A percentile compares a stretch with the other conserved stretches of the same genome.
Evolutionary conservation across 2,113 vertebrate genomes (phyloP).

Genomic region (Coregonus clupeaformis): DNA sequence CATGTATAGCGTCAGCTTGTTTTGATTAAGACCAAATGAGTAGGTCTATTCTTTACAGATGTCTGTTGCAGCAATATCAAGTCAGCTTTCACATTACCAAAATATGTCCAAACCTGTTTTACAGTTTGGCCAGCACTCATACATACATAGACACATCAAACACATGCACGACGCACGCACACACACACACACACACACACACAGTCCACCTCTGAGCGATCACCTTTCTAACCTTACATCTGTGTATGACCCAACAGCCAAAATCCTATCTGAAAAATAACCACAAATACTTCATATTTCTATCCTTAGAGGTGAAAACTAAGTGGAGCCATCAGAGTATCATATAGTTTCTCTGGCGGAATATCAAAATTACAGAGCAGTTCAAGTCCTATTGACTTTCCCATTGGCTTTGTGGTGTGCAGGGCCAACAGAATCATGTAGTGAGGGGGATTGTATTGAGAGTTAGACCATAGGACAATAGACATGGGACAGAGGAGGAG

Average conservation of each 20-base stretch:
- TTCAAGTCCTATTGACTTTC: slow-evolving; percentile 48
- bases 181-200: no score
- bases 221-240: no score
- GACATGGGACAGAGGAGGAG: neutral
- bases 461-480: slow-evolving; percentile 13
- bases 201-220: no score
- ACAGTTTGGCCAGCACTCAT: slow-evolving; percentile 49
- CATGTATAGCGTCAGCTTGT: slow-evolving; percentile 71
- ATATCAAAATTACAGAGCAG: slow-evolving; percentile 43
- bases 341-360: slow-evolving; percentile 20
- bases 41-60: slow-evolving; percentile 75
- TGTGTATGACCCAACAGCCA: no score
- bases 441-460: slow-evolving; percentile 29
- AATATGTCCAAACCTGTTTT: slow-evolving; percentile 71
- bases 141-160: no score
- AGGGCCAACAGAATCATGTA: slow-evolving; percentile 36
- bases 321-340: slow-evolving; percentile 26
- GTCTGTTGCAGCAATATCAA: slow-evolving; percentile 61
- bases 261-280: no score
- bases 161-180: no score
- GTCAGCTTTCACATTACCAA: slow-evolving; percentile 62
- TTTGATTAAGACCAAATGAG: slow-evolving; percentile 76
- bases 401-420: slow-evolving; percentile 33
- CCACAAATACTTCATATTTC: no score
- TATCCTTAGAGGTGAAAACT: neutral